phyloP scores from a whole-genome alignment of 2,113 vertebrate genomes.

The Origma solitaria region DNA sequence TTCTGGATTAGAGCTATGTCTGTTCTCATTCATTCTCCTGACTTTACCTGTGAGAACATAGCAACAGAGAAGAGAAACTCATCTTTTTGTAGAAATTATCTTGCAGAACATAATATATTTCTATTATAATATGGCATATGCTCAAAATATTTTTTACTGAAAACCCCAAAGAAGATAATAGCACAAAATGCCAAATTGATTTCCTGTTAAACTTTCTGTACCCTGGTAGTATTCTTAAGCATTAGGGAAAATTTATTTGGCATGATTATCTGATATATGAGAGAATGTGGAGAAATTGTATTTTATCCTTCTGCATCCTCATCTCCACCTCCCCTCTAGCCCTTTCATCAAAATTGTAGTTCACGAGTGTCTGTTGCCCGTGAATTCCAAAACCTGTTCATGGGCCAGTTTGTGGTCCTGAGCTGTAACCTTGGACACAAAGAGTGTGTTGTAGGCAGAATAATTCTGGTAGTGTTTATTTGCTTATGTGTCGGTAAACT shows the following conservation, averaged over 20 bases:
- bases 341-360: not conserved
- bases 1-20: not conserved
- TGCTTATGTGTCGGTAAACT: not conserved
- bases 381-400: not conserved
- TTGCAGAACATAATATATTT: not conserved
- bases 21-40: not conserved
- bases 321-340: fast-evolving
- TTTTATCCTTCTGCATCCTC: not conserved
- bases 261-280: not conserved
- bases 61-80: not conserved
- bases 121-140: not conserved
- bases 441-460: not conserved
- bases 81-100: not conserved
- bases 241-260: not conserved
- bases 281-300: not conserved
- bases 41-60: not conserved
- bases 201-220: not conserved
- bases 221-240: not conserved
- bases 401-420: not conserved
- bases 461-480: not conserved
- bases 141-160: not conserved
- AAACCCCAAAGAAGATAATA: not conserved
- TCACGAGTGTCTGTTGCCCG: not conserved
- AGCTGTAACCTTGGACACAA: not conserved
- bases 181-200: not conserved